Percentiles rank a stretch among this genome's conserved stretches.
phyloP scores from a whole-genome alignment of 2,888 invertebrate species.

The Rhogogaster chlorosoma region DNA sequence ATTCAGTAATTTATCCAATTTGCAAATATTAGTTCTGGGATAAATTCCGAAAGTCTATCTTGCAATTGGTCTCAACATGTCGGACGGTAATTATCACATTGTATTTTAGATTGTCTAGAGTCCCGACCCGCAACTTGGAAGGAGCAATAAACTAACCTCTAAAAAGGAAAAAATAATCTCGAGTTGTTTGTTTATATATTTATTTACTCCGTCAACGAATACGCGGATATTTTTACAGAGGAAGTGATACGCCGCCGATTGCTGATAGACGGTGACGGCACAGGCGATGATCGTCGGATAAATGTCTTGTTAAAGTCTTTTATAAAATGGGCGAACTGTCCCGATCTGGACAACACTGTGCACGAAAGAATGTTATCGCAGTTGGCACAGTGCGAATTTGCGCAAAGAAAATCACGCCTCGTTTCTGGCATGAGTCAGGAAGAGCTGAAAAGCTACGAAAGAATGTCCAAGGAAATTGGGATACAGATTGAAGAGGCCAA shows the following conservation, averaged over 20 bases:
- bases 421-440: conserved; percentile 91
- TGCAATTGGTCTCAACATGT: not conserved
- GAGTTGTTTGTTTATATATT: not conserved
- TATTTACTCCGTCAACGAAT: not conserved
- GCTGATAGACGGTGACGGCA: conserved; percentile 97
- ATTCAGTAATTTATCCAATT: not conserved
- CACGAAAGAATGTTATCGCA: conserved; percentile 91
- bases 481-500: conserved; percentile 89
- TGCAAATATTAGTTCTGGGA: not conserved
- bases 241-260: conserved; percentile 95
- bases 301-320: conserved; percentile 91
- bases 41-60: not conserved
- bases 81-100: conserved; percentile 20
- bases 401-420: conserved; percentile 90
- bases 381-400: conserved; percentile 92
- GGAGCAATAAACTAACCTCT: not conserved
- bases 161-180: not conserved
- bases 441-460: conserved; percentile 90
- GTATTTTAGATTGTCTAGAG: not conserved
- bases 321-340: conserved; percentile 88
- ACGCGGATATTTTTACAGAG: conserved; percentile 83
- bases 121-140: not conserved
- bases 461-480: conserved; percentile 88
- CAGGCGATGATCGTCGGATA: conserved; percentile 95
- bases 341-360: conserved; percentile 79